A percentile compares a stretch with the other conserved stretches of the same genome.
Evolutionary conservation across 1,140 invertebrate genomes (phyloP).

Genomic region (Bacillus rossius): DNA sequence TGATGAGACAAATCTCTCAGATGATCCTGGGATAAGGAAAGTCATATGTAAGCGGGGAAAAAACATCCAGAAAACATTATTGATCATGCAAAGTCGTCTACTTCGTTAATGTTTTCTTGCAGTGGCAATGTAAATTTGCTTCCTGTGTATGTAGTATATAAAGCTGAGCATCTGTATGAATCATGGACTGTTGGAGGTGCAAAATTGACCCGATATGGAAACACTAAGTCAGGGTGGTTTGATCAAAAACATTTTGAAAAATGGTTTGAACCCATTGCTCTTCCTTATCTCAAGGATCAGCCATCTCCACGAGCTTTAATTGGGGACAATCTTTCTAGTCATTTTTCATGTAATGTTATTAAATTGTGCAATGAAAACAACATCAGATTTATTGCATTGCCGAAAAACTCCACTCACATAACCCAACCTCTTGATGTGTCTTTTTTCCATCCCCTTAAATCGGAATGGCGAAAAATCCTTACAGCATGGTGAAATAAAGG

Average conservation of each 20-base stretch:
- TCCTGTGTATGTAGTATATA: slow-evolving; percentile 18
- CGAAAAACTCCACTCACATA: too few relatives aligned
- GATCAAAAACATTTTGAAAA: slow-evolving; percentile 26
- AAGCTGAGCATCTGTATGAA: slow-evolving; percentile 19
- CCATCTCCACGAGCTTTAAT: slow-evolving; percentile 19
- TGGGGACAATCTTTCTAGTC: slow-evolving; percentile 29
- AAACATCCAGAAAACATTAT: too few relatives aligned
- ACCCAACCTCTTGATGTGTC: too few relatives aligned
- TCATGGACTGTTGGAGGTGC: slow-evolving; percentile 24
- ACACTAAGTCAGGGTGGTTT: slow-evolving; percentile 27
- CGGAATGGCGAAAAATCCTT: too few relatives aligned
- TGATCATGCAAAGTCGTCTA: too few relatives aligned
- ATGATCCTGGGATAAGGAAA: too few relatives aligned
- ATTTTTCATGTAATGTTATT: slow-evolving; percentile 22
- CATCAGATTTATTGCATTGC: not conserved
- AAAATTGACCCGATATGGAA: not conserved
- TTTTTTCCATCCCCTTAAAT: too few relatives aligned
- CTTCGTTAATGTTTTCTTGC: too few relatives aligned
- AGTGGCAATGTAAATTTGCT: not conserved
- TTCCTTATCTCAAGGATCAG: slow-evolving; percentile 5
- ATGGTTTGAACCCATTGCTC: slow-evolving; percentile 21
- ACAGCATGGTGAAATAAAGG: too few relatives aligned
- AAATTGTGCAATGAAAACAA: slow-evolving; percentile 19
- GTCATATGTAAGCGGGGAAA: too few relatives aligned
- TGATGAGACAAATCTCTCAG: too few relatives aligned